Percentiles rank a stretch among this genome's conserved stretches.
Evolutionary conservation across 1,140 invertebrate species (phyloP).

Genomic region (Drosophila kohkoa): DNA sequence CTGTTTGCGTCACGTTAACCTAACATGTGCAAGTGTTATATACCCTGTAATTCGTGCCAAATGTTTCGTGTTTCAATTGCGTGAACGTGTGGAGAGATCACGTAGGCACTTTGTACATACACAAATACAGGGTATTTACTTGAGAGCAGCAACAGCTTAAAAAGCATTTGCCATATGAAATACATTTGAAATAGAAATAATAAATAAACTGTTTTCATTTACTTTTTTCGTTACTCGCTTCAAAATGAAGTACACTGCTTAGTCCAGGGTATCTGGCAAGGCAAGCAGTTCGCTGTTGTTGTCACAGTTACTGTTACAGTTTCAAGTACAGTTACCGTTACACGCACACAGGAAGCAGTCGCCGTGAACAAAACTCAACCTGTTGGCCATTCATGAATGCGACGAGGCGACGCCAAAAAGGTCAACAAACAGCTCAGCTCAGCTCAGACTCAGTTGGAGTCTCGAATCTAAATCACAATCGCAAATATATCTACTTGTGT

Average conservation of each 20-base stretch:
- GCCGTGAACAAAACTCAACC: slow-evolving; percentile 18
- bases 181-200: no score
- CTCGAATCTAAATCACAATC: slow-evolving; percentile 4
- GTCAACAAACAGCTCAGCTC: slow-evolving; percentile 41
- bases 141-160: no score
- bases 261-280: not conserved
- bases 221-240: no score
- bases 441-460: not conserved
- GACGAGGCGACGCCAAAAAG: slow-evolving; percentile 19
- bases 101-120: not conserved
- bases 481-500: not conserved
- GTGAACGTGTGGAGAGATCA: not conserved
- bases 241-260: not conserved
- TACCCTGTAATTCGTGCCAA: slow-evolving; percentile 2
- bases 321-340: slow-evolving; percentile 35
- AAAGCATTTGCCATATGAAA: no score
- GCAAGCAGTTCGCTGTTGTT: not conserved
- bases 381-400: slow-evolving; percentile 43
- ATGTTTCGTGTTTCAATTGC: not conserved
- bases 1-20: slow-evolving; percentile 3
- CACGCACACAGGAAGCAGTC: slow-evolving; percentile 30
- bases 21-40: not conserved
- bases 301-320: slow-evolving; percentile 16
- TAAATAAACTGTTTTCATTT: no score
- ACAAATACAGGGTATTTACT: not conserved